These are phyloP conservation scores for Numenius arquata DNA, from an alignment of 2,113 vertebrate species.

Conservation along the genomic window DNA sequence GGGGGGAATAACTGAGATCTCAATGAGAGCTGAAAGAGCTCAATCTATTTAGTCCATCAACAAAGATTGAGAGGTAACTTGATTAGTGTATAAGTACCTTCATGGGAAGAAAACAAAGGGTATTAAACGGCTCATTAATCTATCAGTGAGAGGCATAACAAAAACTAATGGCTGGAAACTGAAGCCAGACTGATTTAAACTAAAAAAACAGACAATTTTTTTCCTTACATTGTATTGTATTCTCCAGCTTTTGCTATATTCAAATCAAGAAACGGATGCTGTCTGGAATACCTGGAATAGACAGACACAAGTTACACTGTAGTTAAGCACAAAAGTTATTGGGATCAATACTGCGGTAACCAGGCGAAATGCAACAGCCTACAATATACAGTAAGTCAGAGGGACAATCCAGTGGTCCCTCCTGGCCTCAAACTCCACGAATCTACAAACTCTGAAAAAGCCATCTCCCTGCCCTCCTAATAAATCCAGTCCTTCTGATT, in stretches of 20 bases:
- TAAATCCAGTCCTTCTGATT: not conserved
- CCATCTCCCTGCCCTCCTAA: not conserved
- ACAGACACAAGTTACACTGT: not conserved
- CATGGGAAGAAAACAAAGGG: slow-evolving; percentile 42
- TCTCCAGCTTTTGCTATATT: not conserved
- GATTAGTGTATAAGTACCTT: slow-evolving; percentile 58
- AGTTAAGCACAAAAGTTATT: not conserved
- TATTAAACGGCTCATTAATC: slow-evolving; percentile 64
- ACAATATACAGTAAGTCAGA: accelerated
- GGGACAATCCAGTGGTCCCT: not conserved
- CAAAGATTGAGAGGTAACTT: slow-evolving; percentile 47
- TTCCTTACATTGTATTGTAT: not conserved
- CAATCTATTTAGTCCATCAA: slow-evolving; percentile 36
- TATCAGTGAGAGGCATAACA: slow-evolving; percentile 41
- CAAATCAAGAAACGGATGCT: not conserved
- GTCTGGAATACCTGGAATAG: not conserved
- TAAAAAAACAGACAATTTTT: not conserved
- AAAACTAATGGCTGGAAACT: slow-evolving; percentile 49
- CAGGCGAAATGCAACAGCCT: not conserved
- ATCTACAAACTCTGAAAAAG: not conserved
- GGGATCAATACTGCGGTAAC: not conserved
- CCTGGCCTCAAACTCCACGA: not conserved
- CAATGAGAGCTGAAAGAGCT: not conserved
- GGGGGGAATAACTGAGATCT: not conserved
- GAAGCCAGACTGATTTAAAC: slow-evolving; percentile 37